A percentile compares a stretch with the other conserved stretches of the same genome.
Evolutionary conservation across 2,113 vertebrate genomes (phyloP).

Genomic region (Pluvianellus socialis): DNA sequence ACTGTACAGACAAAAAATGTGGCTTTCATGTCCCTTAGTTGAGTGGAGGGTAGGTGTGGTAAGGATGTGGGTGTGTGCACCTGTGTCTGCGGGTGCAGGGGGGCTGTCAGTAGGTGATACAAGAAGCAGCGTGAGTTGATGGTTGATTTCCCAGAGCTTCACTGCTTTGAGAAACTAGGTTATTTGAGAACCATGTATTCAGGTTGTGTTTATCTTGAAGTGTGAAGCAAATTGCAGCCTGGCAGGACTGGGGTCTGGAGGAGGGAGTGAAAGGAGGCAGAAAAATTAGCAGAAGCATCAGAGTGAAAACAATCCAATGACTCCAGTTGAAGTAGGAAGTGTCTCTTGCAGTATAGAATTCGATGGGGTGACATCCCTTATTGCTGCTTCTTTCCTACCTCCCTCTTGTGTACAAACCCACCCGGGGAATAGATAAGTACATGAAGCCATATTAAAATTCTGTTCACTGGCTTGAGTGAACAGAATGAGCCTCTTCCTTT

Average conservation of each 20-base stretch:
- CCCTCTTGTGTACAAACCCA: not conserved
- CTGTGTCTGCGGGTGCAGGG: not conserved
- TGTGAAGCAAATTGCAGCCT: not conserved
- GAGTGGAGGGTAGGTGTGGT: not conserved
- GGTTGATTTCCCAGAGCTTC: not conserved
- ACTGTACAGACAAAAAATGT: not conserved
- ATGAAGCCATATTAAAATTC: not conserved
- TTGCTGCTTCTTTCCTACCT: not conserved
- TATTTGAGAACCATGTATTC: not conserved
- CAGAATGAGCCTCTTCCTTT: not conserved
- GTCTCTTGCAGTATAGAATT: not conserved
- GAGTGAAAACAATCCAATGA: not conserved
- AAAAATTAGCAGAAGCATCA: not conserved
- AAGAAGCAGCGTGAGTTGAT: not conserved
- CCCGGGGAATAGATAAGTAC: not conserved
- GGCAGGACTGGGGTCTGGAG: not conserved
- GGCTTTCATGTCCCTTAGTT: not conserved
- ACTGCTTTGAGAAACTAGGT: not conserved
- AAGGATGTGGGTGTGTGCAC: rapidly evolving
- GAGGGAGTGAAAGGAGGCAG: not conserved
- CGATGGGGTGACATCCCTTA: not conserved
- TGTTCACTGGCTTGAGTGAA: not conserved
- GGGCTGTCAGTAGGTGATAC: not conserved
- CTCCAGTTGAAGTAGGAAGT: not conserved
- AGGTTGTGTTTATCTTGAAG: not conserved